Conservation (phyloP, 2,797 vertebrate species). For the Momotus momota region DNA sequence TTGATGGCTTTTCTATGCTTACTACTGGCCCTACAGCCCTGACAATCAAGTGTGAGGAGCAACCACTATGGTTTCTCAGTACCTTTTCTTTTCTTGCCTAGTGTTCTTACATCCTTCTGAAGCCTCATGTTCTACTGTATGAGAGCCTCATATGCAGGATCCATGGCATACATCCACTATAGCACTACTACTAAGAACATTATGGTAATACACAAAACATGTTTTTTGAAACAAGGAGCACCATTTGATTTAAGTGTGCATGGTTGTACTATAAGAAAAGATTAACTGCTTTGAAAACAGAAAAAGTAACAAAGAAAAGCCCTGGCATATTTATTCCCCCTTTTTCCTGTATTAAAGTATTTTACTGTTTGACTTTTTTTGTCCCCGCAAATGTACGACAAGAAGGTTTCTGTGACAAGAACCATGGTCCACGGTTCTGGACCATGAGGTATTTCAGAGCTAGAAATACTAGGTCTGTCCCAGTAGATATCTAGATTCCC, state of each 20-base stretch:
- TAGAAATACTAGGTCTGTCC: not conserved
- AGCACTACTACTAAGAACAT: not conserved
- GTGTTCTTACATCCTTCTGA: not conserved
- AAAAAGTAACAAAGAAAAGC: not conserved
- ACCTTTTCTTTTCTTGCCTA: not conserved
- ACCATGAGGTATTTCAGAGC: not conserved
- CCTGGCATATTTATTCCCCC: rapidly evolving
- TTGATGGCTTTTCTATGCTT: not conserved
- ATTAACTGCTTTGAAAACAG: not conserved
- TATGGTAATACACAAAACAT: not conserved
- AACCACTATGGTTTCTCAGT: rapidly evolving
- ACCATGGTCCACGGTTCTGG: not conserved
- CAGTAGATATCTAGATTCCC: not conserved
- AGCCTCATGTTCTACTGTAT: not conserved
- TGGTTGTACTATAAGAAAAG: not conserved
- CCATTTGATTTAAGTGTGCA: not conserved
- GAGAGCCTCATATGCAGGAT: not conserved
- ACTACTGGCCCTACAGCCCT: not conserved
- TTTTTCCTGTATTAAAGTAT: not conserved
- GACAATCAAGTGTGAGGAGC: not conserved
- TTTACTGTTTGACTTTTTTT: no score
- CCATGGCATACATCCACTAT: not conserved
- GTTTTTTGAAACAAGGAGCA: not conserved
- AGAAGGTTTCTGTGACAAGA: not conserved
- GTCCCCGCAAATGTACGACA: not conserved